Evolutionary conservation across 2,113 vertebrate genomes (phyloP).

Genomic region (Calidris pygmaea): DNA sequence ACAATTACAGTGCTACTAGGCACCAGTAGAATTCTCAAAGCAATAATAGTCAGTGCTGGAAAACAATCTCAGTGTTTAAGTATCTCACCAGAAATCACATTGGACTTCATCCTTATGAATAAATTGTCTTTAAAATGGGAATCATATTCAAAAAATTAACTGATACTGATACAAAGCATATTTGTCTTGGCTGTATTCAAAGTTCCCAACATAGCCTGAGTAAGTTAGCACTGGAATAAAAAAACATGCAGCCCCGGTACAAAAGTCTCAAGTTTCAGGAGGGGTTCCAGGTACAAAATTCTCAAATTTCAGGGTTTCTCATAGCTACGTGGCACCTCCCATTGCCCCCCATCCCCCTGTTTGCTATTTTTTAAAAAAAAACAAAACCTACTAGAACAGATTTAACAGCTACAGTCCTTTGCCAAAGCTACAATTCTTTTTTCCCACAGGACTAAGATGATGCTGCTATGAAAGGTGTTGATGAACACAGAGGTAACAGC

Average conservation of each 20-base stretch:
- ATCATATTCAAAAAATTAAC: neutral
- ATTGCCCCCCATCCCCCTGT: rapidly evolving
- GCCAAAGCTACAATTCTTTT: neutral
- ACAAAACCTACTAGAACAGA: neutral
- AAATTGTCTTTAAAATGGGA: neutral
- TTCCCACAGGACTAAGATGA: neutral
- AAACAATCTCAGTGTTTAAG: neutral
- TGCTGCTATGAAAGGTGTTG: neutral
- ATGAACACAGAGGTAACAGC: neutral
- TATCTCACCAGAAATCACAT: neutral
- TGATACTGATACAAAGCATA: neutral
- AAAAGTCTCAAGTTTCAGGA: neutral
- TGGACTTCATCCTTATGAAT: neutral
- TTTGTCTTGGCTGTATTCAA: neutral
- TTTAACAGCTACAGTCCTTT: neutral
- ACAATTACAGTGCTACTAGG: neutral
- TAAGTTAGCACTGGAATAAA: neutral
- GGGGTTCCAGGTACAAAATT: neutral
- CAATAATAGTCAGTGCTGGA: neutral
- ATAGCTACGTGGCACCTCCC: rapidly evolving
- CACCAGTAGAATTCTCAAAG: neutral
- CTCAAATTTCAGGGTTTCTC: neutral
- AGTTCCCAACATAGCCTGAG: neutral
- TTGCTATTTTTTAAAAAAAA: neutral
- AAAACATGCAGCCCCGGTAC: neutral